Percentiles rank a stretch among this genome's conserved stretches.
Evolutionary conservation across 2,797 vertebrate species (phyloP).

Genomic region (Pseudochromis fuscus): DNA sequence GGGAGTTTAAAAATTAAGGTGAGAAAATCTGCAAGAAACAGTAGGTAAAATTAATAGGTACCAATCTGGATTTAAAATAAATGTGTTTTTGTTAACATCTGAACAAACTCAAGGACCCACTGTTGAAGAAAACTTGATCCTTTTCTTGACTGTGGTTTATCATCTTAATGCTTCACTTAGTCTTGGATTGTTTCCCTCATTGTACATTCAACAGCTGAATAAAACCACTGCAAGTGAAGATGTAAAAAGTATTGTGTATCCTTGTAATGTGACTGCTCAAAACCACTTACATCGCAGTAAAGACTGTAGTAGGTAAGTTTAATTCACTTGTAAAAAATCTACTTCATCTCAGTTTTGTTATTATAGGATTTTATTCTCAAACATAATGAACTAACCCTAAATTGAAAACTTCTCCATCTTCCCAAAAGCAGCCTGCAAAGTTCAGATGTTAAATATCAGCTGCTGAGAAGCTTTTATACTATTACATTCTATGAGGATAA

Average conservation of each 20-base stretch:
- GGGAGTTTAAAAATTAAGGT: neutral
- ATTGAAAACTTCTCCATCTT: slow-evolving; percentile 22
- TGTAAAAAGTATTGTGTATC: slow-evolving; percentile 30
- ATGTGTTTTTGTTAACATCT: too few relatives aligned
- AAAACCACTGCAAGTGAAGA: slow-evolving; percentile 32
- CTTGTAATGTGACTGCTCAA: slow-evolving; percentile 26
- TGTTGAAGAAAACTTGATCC: neutral
- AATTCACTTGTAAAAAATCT: slow-evolving; percentile 32
- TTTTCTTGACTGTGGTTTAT: slow-evolving; percentile 8
- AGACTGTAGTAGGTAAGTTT: slow-evolving; percentile 36
- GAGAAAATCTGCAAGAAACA: neutral
- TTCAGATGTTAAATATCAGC: slow-evolving; percentile 49
- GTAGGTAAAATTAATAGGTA: too few relatives aligned
- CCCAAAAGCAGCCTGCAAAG: slow-evolving; percentile 11
- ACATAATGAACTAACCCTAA: neutral
- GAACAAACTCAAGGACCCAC: neutral
- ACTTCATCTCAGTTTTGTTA: slow-evolving; percentile 44
- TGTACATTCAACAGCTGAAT: slow-evolving; percentile 36
- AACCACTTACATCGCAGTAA: slow-evolving; percentile 31
- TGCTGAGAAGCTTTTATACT: slow-evolving; percentile 32
- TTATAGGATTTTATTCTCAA: slow-evolving; percentile 26
- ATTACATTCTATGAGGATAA: slow-evolving; percentile 27
- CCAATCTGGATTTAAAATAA: too few relatives aligned
- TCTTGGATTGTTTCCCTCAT: slow-evolving; percentile 28
- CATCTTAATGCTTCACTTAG: slow-evolving; percentile 11